Conservation (phyloP, 2,888 invertebrate species). For the Nomada ferruginata region DNA sequence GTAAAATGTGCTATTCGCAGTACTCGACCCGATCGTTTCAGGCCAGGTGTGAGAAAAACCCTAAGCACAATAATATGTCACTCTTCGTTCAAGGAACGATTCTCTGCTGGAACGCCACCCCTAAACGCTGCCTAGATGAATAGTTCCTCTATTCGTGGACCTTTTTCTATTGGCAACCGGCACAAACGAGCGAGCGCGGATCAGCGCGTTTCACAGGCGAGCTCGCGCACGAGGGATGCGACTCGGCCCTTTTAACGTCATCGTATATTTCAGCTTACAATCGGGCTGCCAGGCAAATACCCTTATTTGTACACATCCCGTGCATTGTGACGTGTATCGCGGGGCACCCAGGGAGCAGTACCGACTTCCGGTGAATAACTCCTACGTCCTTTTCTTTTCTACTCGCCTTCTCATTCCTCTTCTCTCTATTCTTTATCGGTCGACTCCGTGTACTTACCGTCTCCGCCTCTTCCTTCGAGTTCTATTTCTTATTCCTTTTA, state of each 20-base stretch:
- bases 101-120: conserved; percentile 72
- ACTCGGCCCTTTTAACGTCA: conserved; percentile 77
- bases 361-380: conserved; percentile 68
- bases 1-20: conserved; percentile 20
- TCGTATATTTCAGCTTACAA: conserved; percentile 81
- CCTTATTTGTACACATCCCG: conserved; percentile 84
- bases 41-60: conserved; percentile 80
- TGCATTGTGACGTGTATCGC: conserved; percentile 79
- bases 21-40: conserved; percentile 15
- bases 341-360: conserved; percentile 66
- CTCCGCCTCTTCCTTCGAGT: conserved; percentile 42
- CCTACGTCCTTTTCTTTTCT: conserved; percentile 38
- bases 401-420: neutral
- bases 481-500: conserved; percentile 41
- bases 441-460: conserved; percentile 15
- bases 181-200: conserved; percentile 47
- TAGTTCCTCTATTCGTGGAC: conserved; percentile 70
- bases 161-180: conserved; percentile 68
- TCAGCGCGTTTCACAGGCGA: conserved; percentile 36
- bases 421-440: conserved; percentile 34
- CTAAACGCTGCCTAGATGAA: conserved; percentile 76
- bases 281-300: conserved; percentile 81
- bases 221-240: conserved; percentile 60
- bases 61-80: conserved; percentile 79
- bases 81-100: conserved; percentile 71